Evolutionary conservation across 2,888 invertebrate genomes (phyloP).

Genomic region (Acrocera orbiculus): DNA sequence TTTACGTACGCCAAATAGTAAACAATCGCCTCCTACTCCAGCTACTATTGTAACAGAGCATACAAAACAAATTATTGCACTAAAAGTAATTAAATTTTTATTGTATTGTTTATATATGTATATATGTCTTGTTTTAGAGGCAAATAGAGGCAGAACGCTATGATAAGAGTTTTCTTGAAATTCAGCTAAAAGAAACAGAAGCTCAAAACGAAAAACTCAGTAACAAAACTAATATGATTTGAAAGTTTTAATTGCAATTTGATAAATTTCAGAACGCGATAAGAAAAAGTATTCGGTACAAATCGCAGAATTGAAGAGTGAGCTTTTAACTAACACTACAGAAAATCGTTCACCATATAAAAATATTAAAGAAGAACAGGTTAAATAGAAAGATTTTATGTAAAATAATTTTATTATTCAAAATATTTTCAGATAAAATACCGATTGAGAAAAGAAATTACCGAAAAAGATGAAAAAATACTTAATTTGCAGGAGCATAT

Average conservation of each 20-base stretch:
- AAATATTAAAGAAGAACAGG: slow-evolving; percentile 14
- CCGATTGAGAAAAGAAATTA: slow-evolving; percentile 21
- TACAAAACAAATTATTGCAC: slow-evolving; percentile 20
- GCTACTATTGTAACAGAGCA: slow-evolving; percentile 22
- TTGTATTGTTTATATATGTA: not conserved
- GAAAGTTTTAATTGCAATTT: not conserved
- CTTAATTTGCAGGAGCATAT: slow-evolving; percentile 16
- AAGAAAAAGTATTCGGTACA: slow-evolving; percentile 16
- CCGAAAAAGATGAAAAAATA: slow-evolving; percentile 19
- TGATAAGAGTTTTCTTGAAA: slow-evolving; percentile 23
- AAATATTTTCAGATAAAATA: slow-evolving; percentile 20
- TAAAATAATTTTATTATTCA: not conserved
- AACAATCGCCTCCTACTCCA: slow-evolving; percentile 21
- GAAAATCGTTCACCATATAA: slow-evolving; percentile 14
- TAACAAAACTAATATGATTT: slow-evolving; percentile 10
- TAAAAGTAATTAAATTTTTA: slow-evolving; percentile 17
- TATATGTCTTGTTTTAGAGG: slow-evolving; percentile 14
- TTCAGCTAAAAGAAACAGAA: slow-evolving; percentile 21
- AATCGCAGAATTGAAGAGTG: slow-evolving; percentile 18
- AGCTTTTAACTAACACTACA: slow-evolving; percentile 13
- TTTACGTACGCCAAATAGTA: slow-evolving; percentile 14
- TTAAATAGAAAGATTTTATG: slow-evolving; percentile 5
- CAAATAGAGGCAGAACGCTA: slow-evolving; percentile 25
- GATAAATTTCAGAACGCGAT: slow-evolving; percentile 13
- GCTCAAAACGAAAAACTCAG: slow-evolving; percentile 18